Conservation (phyloP, 1,140 invertebrate species). For the Scaptomyza montana region DNA sequence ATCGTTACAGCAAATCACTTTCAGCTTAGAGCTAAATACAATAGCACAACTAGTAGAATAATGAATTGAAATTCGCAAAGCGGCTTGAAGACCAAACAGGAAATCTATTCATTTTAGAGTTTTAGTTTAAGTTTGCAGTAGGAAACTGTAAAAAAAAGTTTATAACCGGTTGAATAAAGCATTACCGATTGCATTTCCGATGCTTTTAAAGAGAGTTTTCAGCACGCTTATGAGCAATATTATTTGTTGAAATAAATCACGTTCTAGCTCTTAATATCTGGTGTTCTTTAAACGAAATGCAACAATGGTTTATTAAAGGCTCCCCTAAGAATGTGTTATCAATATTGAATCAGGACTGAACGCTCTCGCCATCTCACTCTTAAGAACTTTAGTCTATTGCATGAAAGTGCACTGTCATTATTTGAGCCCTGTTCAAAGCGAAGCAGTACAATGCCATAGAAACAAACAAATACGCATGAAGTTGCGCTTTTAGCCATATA, state of each 20-base stretch:
- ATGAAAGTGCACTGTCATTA: conserved; percentile 68
- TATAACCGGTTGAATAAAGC: too few species aligned
- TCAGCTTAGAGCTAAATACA: conserved; percentile 48
- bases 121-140: not conserved
- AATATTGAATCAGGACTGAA: conserved; percentile 40
- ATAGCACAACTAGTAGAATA: not conserved
- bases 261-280: conserved; percentile 21
- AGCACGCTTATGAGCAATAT: not conserved
- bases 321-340: conserved; percentile 13
- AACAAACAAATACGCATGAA: conserved; percentile 70
- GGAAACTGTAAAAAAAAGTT: too few species aligned
- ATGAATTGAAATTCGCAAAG: conserved; percentile 36
- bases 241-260: conserved; percentile 17
- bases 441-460: conserved; percentile 31
- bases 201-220: not conserved
- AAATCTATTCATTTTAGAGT: conserved; percentile 6
- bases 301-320: conserved; percentile 20
- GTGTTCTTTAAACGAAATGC: not conserved
- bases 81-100: conserved; percentile 6
- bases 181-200: too few species aligned
- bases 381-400: conserved; percentile 23
- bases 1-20: conserved; percentile 74
- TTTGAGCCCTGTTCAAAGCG: conserved; percentile 31
- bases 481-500: conserved; percentile 64
- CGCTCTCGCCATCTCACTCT: not conserved